A percentile compares a stretch with the other conserved stretches of the same genome.
Evolutionary conservation across 2,113 vertebrate species (phyloP).

Genomic region (Spheniscus mendiculus): DNA sequence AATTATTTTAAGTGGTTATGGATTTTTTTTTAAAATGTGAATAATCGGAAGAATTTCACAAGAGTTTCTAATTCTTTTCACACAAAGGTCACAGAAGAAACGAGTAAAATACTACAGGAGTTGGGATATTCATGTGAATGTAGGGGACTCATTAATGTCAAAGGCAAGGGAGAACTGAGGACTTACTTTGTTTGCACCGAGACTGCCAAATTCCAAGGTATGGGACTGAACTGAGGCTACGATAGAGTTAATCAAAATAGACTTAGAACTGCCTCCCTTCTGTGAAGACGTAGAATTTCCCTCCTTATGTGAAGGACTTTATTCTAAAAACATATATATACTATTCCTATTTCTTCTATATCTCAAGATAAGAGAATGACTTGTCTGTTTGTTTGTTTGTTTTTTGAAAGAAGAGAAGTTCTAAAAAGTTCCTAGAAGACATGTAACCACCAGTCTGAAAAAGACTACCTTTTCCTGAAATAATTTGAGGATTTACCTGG

Average conservation of each 20-base stretch:
- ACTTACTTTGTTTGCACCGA: slow-evolving; percentile 97
- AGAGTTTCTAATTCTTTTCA: slow-evolving; percentile 3
- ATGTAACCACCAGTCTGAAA: not conserved
- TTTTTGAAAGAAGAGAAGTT: not conserved
- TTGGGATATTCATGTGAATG: slow-evolving; percentile 95
- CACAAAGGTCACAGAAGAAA: slow-evolving; percentile 93
- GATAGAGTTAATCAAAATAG: not conserved
- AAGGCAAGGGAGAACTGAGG: slow-evolving; percentile 94
- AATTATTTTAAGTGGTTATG: not conserved
- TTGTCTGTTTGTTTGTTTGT: not conserved
- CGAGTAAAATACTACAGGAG: slow-evolving; percentile 81
- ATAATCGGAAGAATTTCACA: not conserved
- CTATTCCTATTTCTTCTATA: not conserved
- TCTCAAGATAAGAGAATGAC: not conserved
- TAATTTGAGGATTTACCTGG: not conserved
- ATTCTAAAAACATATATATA: not conserved
- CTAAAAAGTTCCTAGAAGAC: not conserved
- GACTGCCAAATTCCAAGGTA: slow-evolving; percentile 89
- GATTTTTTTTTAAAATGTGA: not conserved
- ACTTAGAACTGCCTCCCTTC: slow-evolving; percentile 39
- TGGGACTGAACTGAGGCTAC: slow-evolving; percentile 84
- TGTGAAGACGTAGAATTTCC: slow-evolving; percentile 50
- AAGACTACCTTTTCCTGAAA: not conserved
- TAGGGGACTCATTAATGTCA: slow-evolving; percentile 92
- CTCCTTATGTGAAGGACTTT: slow-evolving; percentile 64